phyloP scores from a whole-genome alignment of 2,113 vertebrate genomes.

The Scomber japonicus region DNA sequence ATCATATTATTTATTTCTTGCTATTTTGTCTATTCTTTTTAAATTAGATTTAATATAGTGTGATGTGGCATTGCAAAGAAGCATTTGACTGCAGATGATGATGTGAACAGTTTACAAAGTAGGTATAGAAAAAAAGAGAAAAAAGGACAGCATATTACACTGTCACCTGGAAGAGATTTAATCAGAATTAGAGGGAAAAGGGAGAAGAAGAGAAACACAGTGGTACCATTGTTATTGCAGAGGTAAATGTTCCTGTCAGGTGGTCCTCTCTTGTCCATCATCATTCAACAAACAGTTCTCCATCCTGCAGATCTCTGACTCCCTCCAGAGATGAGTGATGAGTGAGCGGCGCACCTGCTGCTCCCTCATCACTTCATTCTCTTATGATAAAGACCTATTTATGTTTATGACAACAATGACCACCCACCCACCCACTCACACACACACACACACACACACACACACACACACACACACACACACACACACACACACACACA shows the following conservation, averaged over 20 bases:
- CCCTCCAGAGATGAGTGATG: constrained; percentile 19
- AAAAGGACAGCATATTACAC: too few relatives aligned
- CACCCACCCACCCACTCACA: background rate
- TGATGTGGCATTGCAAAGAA: too few relatives aligned
- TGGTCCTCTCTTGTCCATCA: constrained; percentile 10
- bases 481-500: constrained; percentile 4
- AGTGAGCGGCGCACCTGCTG: constrained; percentile 52
- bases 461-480: background rate
- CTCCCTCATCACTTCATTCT: constrained; percentile 56
- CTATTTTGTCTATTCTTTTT: too few relatives aligned
- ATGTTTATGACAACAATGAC: constrained; percentile 10
- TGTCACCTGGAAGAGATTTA: too few relatives aligned
- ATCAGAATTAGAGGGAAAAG: background rate
- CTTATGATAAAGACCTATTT: background rate
- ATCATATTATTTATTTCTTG: too few relatives aligned
- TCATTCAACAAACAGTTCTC: background rate
- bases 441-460: constrained; percentile 24
- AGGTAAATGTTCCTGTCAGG: background rate
- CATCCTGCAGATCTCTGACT: constrained; percentile 10
- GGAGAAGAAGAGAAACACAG: background rate
- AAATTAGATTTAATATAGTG: too few relatives aligned
- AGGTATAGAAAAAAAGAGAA: too few relatives aligned
- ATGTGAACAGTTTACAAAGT: too few relatives aligned
- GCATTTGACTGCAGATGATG: too few relatives aligned
- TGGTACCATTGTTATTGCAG: background rate